phyloP scores from a whole-genome alignment of 1,140 invertebrate species.

The Homarus americanus region DNA sequence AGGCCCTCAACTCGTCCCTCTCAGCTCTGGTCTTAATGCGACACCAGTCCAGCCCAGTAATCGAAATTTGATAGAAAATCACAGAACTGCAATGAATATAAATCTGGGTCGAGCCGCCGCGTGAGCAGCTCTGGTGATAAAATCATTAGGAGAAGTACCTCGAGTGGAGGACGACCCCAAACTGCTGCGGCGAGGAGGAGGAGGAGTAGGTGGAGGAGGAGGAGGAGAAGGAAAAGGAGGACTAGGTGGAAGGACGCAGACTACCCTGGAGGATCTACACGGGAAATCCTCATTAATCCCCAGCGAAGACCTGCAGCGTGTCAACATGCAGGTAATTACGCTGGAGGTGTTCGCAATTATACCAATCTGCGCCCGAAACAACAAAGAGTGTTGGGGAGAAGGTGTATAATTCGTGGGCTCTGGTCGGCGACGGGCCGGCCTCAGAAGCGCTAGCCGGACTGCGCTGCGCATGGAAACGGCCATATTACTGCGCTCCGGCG shows the following conservation, averaged over 20 bases:
- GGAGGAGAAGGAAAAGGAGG: not conserved
- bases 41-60: conserved; percentile 23
- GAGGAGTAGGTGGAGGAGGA: not conserved
- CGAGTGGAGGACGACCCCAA: too few species aligned
- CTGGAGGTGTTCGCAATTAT: conserved; percentile 52
- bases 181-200: not conserved
- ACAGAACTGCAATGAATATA: conserved; percentile 63
- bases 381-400: conserved; percentile 9
- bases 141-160: conserved; percentile 46
- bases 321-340: conserved; percentile 31
- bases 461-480: conserved; percentile 42
- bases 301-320: conserved; percentile 6
- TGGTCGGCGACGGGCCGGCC: not conserved
- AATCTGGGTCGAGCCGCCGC: not conserved
- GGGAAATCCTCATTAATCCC: conserved; percentile 38
- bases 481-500: not conserved
- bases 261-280: not conserved
- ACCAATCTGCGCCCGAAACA: conserved; percentile 28
- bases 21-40: not conserved
- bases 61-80: conserved; percentile 67
- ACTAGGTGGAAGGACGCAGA: not conserved
- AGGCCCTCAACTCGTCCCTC: not conserved
- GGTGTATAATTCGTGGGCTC: conserved; percentile 20
- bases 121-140: conserved; percentile 40
- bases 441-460: conserved; percentile 28